Evolutionary conservation across 2,113 vertebrate species (phyloP).

Genomic region (Synodontis membranacea): DNA sequence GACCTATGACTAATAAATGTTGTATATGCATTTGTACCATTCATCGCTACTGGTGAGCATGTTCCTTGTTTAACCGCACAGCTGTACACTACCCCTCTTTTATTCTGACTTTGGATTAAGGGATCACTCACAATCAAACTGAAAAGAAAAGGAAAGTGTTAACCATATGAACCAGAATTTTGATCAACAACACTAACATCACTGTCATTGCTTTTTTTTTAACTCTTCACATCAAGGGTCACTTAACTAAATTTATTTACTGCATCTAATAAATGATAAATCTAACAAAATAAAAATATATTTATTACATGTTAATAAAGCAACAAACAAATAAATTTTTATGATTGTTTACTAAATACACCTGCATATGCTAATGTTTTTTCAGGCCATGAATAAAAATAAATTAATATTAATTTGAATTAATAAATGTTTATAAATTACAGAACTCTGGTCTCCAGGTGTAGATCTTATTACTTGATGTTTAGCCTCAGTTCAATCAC

Average conservation of each 20-base stretch:
- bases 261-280: neutral
- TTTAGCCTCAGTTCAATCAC: too few relatives aligned
- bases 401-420: too few relatives aligned
- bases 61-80: constrained; percentile 29
- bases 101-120: constrained; percentile 36
- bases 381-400: too few relatives aligned
- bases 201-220: neutral
- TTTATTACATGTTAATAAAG: neutral
- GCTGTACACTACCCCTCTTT: constrained; percentile 57
- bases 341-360: too few relatives aligned
- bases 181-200: neutral
- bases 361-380: too few relatives aligned
- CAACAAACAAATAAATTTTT: too few relatives aligned
- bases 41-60: constrained; percentile 34
- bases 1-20: neutral
- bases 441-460: too few relatives aligned
- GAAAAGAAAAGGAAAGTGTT: constrained; percentile 31
- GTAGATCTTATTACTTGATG: too few relatives aligned
- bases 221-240: neutral
- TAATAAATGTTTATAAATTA: too few relatives aligned
- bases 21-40: constrained; percentile 9
- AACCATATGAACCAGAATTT: neutral
- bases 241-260: neutral
- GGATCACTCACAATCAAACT: constrained; percentile 72
- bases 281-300: neutral